Conservation (phyloP, 2,888 invertebrate genomes). For the Apantesis nais region DNA sequence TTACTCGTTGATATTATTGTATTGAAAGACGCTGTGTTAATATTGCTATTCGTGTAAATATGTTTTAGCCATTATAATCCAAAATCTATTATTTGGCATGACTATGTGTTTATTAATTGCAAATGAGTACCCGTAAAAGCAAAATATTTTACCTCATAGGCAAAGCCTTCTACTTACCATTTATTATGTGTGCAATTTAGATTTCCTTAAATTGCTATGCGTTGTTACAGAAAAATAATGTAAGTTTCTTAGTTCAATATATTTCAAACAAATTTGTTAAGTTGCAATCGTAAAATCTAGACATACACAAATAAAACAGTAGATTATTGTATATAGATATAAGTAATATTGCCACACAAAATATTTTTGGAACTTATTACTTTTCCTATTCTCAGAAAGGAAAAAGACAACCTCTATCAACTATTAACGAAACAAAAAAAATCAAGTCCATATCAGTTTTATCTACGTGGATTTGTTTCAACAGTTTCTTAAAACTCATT, state of each 20-base stretch:
- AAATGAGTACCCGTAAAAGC: background rate
- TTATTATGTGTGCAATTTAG: background rate
- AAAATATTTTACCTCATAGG: background rate
- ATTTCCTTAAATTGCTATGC: background rate
- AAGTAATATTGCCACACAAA: background rate
- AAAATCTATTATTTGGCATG: background rate
- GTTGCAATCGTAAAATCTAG: background rate
- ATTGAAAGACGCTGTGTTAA: background rate
- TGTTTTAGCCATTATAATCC: background rate
- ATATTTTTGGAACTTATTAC: background rate
- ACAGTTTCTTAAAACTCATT: slow-evolving; percentile 28
- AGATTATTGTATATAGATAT: background rate
- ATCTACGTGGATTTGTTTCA: background rate
- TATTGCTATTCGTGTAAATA: background rate
- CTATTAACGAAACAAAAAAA: background rate
- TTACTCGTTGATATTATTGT: background rate
- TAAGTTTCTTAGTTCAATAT: background rate
- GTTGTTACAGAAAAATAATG: background rate
- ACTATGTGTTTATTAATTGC: background rate
- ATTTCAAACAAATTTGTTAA: background rate
- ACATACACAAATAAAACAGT: background rate
- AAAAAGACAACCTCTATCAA: background rate
- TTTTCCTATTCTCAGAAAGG: background rate
- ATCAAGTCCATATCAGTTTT: background rate
- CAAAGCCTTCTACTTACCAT: slow-evolving; percentile 11